Conservation (phyloP, 1,140 invertebrate species). For the Forficula auricularia region DNA sequence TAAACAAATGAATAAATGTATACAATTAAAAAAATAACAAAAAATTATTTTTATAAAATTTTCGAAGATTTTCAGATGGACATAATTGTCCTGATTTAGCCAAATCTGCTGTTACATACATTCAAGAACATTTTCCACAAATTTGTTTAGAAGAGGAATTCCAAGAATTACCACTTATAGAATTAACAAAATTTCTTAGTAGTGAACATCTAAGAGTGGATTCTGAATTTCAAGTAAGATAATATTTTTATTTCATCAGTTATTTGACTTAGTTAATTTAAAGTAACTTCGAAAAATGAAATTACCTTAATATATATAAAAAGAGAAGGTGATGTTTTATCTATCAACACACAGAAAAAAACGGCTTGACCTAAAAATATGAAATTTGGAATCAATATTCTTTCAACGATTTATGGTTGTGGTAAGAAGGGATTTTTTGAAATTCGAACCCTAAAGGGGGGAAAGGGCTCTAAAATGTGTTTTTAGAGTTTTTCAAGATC, state of each 20-base stretch:
- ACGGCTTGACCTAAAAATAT: too few species aligned
- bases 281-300: not conserved
- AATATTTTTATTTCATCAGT: too few species aligned
- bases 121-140: slow-evolving; percentile 74
- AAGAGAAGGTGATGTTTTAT: too few species aligned
- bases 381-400: too few species aligned
- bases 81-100: slow-evolving; percentile 71
- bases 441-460: too few species aligned
- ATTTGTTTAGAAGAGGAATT: slow-evolving; percentile 77
- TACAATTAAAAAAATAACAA: not conserved
- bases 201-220: slow-evolving; percentile 81
- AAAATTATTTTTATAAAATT: not conserved
- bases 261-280: slow-evolving; percentile 3
- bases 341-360: too few species aligned
- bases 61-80: slow-evolving; percentile 71
- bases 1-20: not conserved
- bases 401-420: too few species aligned
- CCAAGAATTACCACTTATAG: slow-evolving; percentile 62
- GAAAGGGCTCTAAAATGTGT: too few species aligned
- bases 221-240: slow-evolving; percentile 67
- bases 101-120: slow-evolving; percentile 63
- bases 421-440: too few species aligned
- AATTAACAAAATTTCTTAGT: slow-evolving; percentile 59
- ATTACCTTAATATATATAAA: slow-evolving; percentile 3
- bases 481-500: too few species aligned